Percentiles rank a stretch among this genome's conserved stretches.
These are phyloP conservation scores for Cataglyphis cursor DNA, from an alignment of 2,888 invertebrate genomes.

Conservation along the genomic window DNA sequence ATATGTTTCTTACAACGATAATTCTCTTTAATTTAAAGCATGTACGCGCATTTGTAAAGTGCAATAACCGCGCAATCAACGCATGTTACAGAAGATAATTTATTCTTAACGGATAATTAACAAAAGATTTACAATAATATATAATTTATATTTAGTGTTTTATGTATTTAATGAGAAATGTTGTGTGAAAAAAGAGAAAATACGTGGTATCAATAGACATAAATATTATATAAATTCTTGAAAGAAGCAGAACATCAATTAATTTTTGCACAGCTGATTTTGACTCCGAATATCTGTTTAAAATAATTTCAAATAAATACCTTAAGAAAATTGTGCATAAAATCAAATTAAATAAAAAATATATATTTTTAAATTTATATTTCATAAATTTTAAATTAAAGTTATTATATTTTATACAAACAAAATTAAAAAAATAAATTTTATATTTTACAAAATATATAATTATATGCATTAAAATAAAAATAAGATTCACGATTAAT, in stretches of 20 bases:
- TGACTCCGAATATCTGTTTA: not conserved
- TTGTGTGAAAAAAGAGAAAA: not conserved
- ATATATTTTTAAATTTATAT: not conserved
- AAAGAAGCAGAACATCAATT: not conserved
- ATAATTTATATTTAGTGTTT: not conserved
- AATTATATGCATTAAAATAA: not conserved
- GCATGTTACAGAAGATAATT: not conserved
- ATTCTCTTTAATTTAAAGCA: conserved; percentile 9
- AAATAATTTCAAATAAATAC: not conserved
- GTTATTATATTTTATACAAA: not conserved
- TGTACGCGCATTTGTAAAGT: not conserved
- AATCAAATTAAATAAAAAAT: not conserved
- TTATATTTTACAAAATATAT: not conserved
- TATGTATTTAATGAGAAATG: not conserved
- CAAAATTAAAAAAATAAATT: not conserved
- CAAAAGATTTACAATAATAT: not conserved
- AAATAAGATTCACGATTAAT: not conserved
- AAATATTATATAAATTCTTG: not conserved
- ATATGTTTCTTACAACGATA: not conserved
- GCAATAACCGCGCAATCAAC: not conserved
- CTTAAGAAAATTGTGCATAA: not conserved
- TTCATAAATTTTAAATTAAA: not conserved
- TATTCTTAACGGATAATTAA: not conserved
- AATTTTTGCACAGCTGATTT: not conserved
- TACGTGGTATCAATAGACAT: not conserved